A percentile compares a stretch with the other conserved stretches of the same genome.
Conservation (phyloP, 2,888 invertebrate genomes). For the Nymphalis c-album region DNA sequence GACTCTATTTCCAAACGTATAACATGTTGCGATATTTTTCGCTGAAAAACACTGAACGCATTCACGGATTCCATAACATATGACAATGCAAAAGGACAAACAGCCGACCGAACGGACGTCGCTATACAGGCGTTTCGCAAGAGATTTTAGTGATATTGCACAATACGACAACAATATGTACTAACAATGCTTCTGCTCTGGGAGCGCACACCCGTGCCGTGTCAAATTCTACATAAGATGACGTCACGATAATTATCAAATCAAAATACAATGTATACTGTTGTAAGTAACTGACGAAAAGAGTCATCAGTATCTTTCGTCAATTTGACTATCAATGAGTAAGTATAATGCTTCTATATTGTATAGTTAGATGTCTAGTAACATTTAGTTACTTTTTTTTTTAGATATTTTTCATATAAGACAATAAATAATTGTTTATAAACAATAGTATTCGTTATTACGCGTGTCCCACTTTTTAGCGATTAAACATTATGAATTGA, state of each 20-base stretch:
- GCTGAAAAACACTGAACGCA: constrained; percentile 37
- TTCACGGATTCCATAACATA: constrained; percentile 51
- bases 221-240: constrained; percentile 4
- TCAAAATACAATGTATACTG: background rate
- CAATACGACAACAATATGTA: constrained; percentile 74
- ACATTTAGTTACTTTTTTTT: no score
- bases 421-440: constrained; percentile 11
- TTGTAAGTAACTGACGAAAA: background rate
- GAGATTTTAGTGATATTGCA: constrained; percentile 74
- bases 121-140: constrained; percentile 64
- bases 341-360: no score
- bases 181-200: constrained; percentile 61
- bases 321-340: no score
- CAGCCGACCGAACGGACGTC: constrained; percentile 56
- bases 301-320: background rate
- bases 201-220: constrained; percentile 16
- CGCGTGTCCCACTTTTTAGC: constrained; percentile 49
- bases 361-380: no score
- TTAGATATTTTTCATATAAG: background rate
- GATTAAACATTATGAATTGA: constrained; percentile 55
- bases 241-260: constrained; percentile 4
- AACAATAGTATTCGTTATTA: constrained; percentile 24
- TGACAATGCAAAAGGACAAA: constrained; percentile 62
- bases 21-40: constrained; percentile 30
- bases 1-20: background rate